phyloP scores from a whole-genome alignment of 2,113 vertebrate species.

The Triplophysa siluroides region DNA sequence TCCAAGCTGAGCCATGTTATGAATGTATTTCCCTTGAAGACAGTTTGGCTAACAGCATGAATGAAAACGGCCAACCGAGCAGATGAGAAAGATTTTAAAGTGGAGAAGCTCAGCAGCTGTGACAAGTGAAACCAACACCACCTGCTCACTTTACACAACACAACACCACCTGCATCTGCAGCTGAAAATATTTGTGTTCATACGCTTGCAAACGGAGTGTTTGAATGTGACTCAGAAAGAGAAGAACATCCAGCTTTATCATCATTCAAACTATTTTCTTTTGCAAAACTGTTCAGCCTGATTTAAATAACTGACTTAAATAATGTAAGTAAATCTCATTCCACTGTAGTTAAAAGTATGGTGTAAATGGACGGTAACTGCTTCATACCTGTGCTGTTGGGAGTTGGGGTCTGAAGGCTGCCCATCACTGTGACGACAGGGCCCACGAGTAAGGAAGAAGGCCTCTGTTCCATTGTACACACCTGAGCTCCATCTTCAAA shows the following conservation, averaged over 20 bases:
- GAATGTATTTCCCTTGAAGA: too few species aligned
- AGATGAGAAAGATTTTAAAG: too few species aligned
- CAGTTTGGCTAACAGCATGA: too few species aligned
- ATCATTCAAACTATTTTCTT: too few species aligned
- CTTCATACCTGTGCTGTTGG: constrained; percentile 94
- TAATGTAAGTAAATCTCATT: background rate
- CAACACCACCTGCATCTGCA: background rate
- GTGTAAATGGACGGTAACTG: background rate
- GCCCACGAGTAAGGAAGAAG: constrained; percentile 93
- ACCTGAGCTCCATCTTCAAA: constrained; percentile 84
- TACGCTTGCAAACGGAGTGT: too few species aligned
- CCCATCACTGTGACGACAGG: constrained; percentile 90
- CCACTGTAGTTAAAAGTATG: background rate
- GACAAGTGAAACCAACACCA: background rate
- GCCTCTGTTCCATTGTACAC: constrained; percentile 94
- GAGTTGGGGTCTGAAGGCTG: constrained; percentile 94
- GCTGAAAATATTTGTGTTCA: background rate
- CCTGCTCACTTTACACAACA: too few species aligned
- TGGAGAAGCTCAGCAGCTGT: background rate
- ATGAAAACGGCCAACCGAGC: too few species aligned
- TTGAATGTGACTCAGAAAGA: too few species aligned
- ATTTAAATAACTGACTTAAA: too few species aligned
- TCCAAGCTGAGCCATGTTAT: too few species aligned
- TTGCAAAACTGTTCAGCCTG: too few species aligned
- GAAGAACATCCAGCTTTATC: too few species aligned